phyloP scores from a whole-genome alignment of 1,140 invertebrate species.

The Hyles vespertilio region DNA sequence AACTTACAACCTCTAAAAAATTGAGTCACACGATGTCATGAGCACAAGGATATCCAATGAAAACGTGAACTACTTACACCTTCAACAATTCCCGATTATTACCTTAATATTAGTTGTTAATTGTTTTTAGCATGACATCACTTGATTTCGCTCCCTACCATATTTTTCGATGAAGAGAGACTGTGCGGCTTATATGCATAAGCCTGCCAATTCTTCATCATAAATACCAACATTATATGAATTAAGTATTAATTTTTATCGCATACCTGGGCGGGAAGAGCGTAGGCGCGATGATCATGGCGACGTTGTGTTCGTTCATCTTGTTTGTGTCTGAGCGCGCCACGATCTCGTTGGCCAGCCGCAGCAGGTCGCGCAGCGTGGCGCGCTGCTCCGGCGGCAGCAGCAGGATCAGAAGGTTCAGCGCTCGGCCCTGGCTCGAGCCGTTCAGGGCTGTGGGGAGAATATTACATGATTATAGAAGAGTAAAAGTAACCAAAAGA shows the following conservation, averaged over 20 bases:
- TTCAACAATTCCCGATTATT: neutral
- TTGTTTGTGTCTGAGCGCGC: conserved; percentile 85
- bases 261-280: conserved; percentile 87
- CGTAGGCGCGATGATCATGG: conserved; percentile 95
- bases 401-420: conserved; percentile 89
- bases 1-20: too few species aligned
- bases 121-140: too few species aligned
- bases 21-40: too few species aligned
- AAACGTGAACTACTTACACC: neutral
- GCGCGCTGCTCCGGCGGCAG: conserved; percentile 89
- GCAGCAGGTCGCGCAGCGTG: conserved; percentile 85
- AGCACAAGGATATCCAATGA: too few species aligned
- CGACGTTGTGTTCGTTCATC: conserved; percentile 93
- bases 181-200: too few species aligned
- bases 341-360: conserved; percentile 85
- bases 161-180: too few species aligned
- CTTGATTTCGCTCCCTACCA: too few species aligned
- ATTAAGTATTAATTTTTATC: neutral
- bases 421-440: conserved; percentile 77
- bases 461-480: neutral
- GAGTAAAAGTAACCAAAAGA: neutral
- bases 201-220: too few species aligned
- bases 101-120: too few species aligned
- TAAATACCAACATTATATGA: too few species aligned
- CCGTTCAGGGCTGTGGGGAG: conserved; percentile 73